Percentiles rank a stretch among this genome's conserved stretches.
Conservation (phyloP, 2,797 vertebrate genomes). For the Caiman crocodilus region DNA sequence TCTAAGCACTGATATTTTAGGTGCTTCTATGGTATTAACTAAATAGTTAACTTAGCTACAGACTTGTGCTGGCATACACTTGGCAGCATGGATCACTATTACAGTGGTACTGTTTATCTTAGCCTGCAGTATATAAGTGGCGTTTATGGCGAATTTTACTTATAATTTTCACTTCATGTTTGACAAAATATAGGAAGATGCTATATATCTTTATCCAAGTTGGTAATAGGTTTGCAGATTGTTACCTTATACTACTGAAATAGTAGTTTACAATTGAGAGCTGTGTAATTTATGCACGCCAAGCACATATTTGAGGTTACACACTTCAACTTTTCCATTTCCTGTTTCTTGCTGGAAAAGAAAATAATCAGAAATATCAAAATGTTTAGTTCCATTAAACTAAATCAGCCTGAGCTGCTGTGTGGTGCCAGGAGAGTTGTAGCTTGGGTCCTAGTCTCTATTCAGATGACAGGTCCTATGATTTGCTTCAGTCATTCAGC, state of each 20-base stretch:
- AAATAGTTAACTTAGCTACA: neutral
- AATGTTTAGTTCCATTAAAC: neutral
- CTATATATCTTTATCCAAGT: no score
- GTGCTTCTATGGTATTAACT: neutral
- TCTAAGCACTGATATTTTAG: neutral
- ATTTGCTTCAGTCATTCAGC: neutral
- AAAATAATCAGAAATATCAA: neutral
- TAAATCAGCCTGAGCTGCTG: neutral
- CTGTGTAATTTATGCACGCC: neutral
- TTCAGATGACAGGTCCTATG: neutral
- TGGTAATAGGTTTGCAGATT: no score
- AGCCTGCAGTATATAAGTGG: neutral
- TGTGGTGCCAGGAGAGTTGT: neutral
- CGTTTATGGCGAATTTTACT: neutral
- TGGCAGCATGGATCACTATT: neutral
- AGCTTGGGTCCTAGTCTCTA: neutral
- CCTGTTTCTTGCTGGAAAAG: neutral
- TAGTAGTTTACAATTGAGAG: neutral
- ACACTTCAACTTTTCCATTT: neutral
- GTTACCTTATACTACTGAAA: neutral
- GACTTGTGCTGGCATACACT: neutral
- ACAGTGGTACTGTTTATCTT: neutral
- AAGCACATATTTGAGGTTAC: neutral
- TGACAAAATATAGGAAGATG: neutral
- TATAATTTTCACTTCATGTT: neutral